Conservation (phyloP, 1,140 invertebrate genomes). For the Neodiprion lecontei region DNA sequence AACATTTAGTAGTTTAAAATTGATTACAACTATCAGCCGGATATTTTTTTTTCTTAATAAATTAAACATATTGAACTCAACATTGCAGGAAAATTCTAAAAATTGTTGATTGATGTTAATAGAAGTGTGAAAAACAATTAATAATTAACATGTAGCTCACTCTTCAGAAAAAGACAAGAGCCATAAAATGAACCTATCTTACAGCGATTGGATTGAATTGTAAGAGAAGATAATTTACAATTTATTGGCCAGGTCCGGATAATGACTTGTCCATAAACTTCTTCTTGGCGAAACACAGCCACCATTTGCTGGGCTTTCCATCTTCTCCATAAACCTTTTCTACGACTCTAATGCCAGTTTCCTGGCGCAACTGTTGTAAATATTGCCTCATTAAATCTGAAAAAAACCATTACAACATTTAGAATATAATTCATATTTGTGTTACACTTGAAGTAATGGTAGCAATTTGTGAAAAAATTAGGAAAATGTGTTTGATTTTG, state of each 20-base stretch:
- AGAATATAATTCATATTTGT: slow-evolving; percentile 14
- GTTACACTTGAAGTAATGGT: background rate
- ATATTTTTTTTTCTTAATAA: too few species aligned
- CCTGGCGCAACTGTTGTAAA: slow-evolving; percentile 93
- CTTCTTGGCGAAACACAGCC: slow-evolving; percentile 98
- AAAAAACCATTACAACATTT: slow-evolving; percentile 42
- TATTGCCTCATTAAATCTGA: slow-evolving; percentile 92
- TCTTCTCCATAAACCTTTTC: slow-evolving; percentile 83
- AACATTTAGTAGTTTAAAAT: too few species aligned
- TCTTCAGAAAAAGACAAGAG: too few species aligned
- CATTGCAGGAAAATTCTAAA: too few species aligned
- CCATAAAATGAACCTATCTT: too few species aligned
- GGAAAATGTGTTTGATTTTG: slow-evolving; percentile 20
- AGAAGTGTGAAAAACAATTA: too few species aligned
- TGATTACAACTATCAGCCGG: too few species aligned
- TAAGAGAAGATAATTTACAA: background rate
- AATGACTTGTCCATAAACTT: slow-evolving; percentile 99
- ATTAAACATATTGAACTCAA: too few species aligned
- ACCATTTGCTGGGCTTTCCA: slow-evolving; percentile 98
- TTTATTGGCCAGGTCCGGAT: slow-evolving; percentile 78
- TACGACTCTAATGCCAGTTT: slow-evolving; percentile 88
- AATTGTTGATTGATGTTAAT: too few species aligned
- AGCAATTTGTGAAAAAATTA: slow-evolving; percentile 4
- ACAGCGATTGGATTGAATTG: background rate
- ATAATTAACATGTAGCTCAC: too few species aligned